Percentiles rank a stretch among this genome's conserved stretches.
These are phyloP conservation scores for Thyatira batis DNA, from an alignment of 2,888 invertebrate species.

Conservation along the genomic window DNA sequence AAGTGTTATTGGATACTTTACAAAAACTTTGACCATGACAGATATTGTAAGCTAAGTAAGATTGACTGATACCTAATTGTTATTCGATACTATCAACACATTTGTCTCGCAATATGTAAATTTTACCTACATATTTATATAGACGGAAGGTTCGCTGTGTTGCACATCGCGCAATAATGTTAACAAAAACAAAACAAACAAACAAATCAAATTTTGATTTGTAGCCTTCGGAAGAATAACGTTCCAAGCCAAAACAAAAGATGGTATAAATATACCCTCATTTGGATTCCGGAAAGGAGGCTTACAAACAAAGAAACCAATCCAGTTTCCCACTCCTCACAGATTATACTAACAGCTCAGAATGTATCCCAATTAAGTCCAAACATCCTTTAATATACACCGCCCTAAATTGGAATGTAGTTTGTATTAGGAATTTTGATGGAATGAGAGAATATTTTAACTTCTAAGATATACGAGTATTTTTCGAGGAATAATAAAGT, in stretches of 20 bases:
- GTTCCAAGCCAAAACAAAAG: neutral
- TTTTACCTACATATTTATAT: neutral
- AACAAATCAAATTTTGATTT: neutral
- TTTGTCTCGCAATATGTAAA: neutral
- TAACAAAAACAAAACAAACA: slow-evolving; percentile 18
- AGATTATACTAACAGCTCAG: slow-evolving; percentile 17
- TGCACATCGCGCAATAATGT: slow-evolving; percentile 1
- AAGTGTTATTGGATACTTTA: neutral
- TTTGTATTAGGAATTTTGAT: neutral
- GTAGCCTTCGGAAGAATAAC: neutral
- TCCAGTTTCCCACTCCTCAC: slow-evolving; percentile 14
- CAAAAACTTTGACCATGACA: slow-evolving; percentile 1
- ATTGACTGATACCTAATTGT: neutral
- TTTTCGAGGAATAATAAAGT: neutral
- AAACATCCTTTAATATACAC: slow-evolving; percentile 16
- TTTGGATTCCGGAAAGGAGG: slow-evolving; percentile 6
- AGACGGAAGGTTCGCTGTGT: neutral
- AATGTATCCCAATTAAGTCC: slow-evolving; percentile 29
- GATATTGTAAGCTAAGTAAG: neutral
- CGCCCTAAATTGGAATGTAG: neutral
- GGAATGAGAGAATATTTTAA: neutral
- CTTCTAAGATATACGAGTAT: no score
- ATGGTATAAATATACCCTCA: neutral
- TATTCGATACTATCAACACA: neutral
- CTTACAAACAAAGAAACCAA: slow-evolving; percentile 21